Evolutionary conservation across 2,113 vertebrate genomes (phyloP).

Genomic region (Grus americana): DNA sequence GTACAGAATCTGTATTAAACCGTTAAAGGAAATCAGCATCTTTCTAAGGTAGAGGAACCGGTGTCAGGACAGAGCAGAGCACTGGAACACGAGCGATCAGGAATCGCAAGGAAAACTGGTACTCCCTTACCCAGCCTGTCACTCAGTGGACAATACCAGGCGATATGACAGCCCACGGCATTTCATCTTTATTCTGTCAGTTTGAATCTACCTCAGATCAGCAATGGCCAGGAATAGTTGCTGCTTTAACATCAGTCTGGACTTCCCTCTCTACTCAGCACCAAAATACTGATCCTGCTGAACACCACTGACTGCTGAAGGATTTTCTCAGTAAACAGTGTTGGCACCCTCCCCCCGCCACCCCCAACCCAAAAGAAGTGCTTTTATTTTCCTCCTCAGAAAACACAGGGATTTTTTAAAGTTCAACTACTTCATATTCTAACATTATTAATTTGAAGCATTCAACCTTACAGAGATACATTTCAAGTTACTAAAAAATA

Average conservation of each 20-base stretch:
- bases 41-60: not conserved
- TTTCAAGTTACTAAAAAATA: not conserved
- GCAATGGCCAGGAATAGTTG: not conserved
- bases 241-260: not conserved
- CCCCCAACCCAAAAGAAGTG: not conserved
- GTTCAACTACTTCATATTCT: not conserved
- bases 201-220: not conserved
- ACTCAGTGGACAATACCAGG: not conserved
- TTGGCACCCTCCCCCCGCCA: too few relatives aligned
- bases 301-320: not conserved
- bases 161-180: rapidly evolving
- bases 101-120: not conserved
- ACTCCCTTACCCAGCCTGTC: not conserved
- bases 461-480: not conserved
- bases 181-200: not conserved
- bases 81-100: not conserved
- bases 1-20: not conserved
- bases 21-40: not conserved
- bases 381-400: not conserved
- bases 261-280: not conserved
- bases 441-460: not conserved
- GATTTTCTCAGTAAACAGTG: not conserved
- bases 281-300: not conserved
- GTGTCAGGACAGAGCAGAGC: not conserved
- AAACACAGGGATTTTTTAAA: not conserved